These are phyloP conservation scores for Mycteria americana DNA, from an alignment of 2,797 vertebrate genomes.

Conservation along the genomic window DNA sequence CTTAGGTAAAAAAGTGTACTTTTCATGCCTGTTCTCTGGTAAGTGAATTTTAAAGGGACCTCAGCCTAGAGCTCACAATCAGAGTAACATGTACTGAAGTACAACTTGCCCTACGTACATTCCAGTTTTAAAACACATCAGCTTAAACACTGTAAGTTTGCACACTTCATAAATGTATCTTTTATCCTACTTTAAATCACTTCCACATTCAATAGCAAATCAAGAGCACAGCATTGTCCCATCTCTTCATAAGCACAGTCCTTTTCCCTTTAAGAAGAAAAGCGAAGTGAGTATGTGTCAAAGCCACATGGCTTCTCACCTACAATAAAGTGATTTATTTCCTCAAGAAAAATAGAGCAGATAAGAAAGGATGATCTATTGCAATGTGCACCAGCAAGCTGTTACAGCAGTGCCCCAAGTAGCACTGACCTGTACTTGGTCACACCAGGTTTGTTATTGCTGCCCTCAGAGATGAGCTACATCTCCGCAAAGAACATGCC, in stretches of 20 bases:
- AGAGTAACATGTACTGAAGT: background rate
- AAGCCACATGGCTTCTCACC: background rate
- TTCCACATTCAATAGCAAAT: background rate
- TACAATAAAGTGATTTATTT: conserved; percentile 37
- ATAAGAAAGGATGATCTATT: conserved; percentile 15
- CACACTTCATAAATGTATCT: background rate
- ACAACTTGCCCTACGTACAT: fast-evolving
- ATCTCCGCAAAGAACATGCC: background rate
- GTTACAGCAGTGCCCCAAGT: background rate
- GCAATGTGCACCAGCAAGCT: background rate
- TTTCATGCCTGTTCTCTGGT: background rate
- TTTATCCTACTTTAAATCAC: background rate
- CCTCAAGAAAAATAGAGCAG: background rate
- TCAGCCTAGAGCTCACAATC: background rate
- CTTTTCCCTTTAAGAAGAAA: background rate
- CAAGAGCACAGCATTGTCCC: background rate
- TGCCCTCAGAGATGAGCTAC: background rate
- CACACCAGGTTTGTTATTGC: background rate
- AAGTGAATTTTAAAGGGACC: background rate
- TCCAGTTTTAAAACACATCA: background rate
- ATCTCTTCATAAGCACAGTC: background rate
- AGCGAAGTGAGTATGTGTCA: background rate
- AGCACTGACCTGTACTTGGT: background rate
- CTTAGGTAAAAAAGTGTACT: background rate
- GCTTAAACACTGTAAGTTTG: background rate